These are phyloP conservation scores for Heliangelus exortis DNA, from an alignment of 2,797 vertebrate genomes.

Conservation along the genomic window DNA sequence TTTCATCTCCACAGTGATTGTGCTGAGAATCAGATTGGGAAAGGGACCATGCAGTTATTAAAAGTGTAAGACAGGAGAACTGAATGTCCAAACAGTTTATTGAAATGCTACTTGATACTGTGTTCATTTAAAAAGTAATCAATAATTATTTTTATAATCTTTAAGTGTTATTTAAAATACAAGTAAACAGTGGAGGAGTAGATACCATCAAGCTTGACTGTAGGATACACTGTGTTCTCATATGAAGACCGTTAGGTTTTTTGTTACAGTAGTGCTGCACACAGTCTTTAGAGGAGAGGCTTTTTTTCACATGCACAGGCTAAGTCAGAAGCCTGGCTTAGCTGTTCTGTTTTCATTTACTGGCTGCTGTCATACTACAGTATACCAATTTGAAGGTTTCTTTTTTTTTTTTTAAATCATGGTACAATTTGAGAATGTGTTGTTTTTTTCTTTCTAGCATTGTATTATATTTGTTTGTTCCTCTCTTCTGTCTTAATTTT, in stretches of 20 bases:
- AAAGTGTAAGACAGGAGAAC: conserved; percentile 8
- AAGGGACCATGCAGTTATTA: background rate
- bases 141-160: conserved; percentile 23
- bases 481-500: conserved; percentile 11
- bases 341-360: conserved; percentile 30
- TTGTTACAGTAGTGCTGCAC: background rate
- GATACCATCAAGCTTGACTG: conserved; percentile 8
- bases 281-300: background rate
- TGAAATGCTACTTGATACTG: conserved; percentile 1
- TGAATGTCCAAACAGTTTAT: conserved; percentile 15
- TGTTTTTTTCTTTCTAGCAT: background rate
- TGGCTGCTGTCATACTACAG: background rate
- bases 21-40: background rate
- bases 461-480: background rate
- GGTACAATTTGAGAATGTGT: background rate
- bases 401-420: background rate
- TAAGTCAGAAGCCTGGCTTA: background rate
- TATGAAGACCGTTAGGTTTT: background rate
- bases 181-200: background rate
- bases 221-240: conserved; percentile 2
- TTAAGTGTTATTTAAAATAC: conserved; percentile 34
- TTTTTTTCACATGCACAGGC: background rate
- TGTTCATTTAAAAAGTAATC: conserved; percentile 26
- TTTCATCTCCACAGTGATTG: background rate
- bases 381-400: background rate